A percentile compares a stretch with the other conserved stretches of the same genome.
These are phyloP conservation scores for Octomys mimax DNA, from an alignment of 2,797 vertebrate species.

Conservation along the genomic window DNA sequence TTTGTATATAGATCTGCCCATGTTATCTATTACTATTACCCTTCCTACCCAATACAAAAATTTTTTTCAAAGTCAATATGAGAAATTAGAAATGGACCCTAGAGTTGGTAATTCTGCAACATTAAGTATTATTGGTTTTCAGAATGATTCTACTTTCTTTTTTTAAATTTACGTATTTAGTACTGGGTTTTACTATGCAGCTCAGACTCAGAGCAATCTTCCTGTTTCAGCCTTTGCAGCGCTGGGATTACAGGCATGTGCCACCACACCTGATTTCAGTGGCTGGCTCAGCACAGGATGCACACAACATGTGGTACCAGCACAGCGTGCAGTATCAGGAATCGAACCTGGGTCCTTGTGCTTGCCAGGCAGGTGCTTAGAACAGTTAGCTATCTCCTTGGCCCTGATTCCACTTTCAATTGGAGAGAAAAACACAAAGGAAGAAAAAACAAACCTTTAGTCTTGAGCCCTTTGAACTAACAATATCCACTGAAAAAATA, in stretches of 20 bases:
- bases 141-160: slow-evolving; percentile 51
- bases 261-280: too few relatives aligned
- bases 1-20: background rate
- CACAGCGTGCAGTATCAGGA: too few relatives aligned
- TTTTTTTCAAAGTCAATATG: background rate
- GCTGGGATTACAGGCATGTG: too few relatives aligned
- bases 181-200: too few relatives aligned
- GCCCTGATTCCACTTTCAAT: slow-evolving; percentile 26
- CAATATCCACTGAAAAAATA: slow-evolving; percentile 6
- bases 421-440: slow-evolving; percentile 6
- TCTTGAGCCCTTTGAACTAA: slow-evolving; percentile 52
- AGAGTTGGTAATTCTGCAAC: slow-evolving; percentile 43
- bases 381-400: too few relatives aligned
- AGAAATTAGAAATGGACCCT: slow-evolving; percentile 24
- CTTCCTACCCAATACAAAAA: background rate
- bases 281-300: too few relatives aligned
- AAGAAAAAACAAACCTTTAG: background rate
- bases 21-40: background rate
- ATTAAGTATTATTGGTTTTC: slow-evolving; percentile 44
- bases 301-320: too few relatives aligned
- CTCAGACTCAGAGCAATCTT: too few relatives aligned
- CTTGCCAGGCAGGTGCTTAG: too few relatives aligned
- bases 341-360: too few relatives aligned
- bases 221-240: too few relatives aligned
- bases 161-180: too few relatives aligned